Evolutionary conservation across 2,888 invertebrate genomes (phyloP), one percentile per base, ranked within the genome.

Genomic region (Cerceris ruficornis): DNA sequence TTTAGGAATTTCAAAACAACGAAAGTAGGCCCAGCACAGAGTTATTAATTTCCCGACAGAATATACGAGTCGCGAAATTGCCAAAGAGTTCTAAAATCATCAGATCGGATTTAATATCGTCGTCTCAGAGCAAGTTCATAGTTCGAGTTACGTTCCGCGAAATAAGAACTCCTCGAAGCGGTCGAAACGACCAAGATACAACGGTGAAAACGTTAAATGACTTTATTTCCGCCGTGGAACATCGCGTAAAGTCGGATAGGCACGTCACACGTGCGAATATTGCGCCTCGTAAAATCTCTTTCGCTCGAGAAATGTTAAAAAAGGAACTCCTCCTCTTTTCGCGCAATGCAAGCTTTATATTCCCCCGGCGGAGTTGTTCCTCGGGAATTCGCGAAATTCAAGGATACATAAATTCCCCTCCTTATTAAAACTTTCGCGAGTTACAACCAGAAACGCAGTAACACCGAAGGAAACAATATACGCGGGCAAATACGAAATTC

Each of bases 231-330:
- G 46, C 43, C 46, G 17, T 6, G 61, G 42, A 43, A 14, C 7
- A 60, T 74, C 60, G 69, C 67, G 65, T 69, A 59, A 68, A 74
- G 60, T 57, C 57, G 62, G n/a, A 14, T 46, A 42, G 62, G 9
- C 54, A 28, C 49, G 73, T 68, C 15, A 76, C 69, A 39, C 54
- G 50, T 15, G 58, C 11, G 67, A 64, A 73, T 79, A 79, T 79
- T 79, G 67, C 69, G 14, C 50, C 28, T 11, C 73, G 28, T 77
- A 77, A 79, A 79, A 54, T 79, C 67, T 43, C 52, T 15, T 57
- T 68, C 67, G 49, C 42, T 8, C 15, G 28, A 13, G 43, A 42
- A 62, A 41, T 42, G 66, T 57, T 52, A 13, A 61, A 57, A 68
- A 46, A 39, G 49, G 5, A 11, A 9, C 46, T 13, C 14, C 9